Evolutionary conservation across 2,888 invertebrate species (phyloP), one percentile per base, ranked within the genome.

Genomic region (Syritta pipiens): DNA sequence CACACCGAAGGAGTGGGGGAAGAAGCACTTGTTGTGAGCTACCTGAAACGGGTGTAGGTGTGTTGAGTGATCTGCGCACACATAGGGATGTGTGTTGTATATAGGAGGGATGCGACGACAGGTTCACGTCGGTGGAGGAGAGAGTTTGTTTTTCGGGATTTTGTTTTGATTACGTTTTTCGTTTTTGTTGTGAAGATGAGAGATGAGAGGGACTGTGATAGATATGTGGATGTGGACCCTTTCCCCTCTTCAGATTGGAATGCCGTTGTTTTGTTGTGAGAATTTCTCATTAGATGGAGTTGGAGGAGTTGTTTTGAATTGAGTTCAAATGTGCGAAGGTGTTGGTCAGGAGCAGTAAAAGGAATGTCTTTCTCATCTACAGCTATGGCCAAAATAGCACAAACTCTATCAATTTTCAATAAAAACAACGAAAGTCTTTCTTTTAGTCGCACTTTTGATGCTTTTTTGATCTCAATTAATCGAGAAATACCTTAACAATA

Each of bases 91-190:
- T 40, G 44, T 46, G 49, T 7, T 12, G 32, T 35, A 79, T 32
- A 72, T 40, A 22, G 55, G 14, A 12, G 9, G 0, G n/a, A n/a
- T n/a, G n/a, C 7, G 37, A 17, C 37, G 42, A 30, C 59, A 71
- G 22, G 72, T 72, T 49, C 32, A 28, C 44, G 49, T 57, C 40
- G 60, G 24, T 26, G n/a, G n/a, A n/a, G n/a, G n/a, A n/a, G n/a
- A n/a, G n/a, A 57, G 46, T 30, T 17, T 40, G 35, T 30, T 26
- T 60, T 53, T 46, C 14, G 4, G 35, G 9, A 28, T 72, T 79
- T 74, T 79, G 79, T 79, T 79, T 74, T 79, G 74, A 63, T 79
- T 74, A 67, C 44, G n/a, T 19, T n/a, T 51, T 48, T 12, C 19
- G 37, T 28, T 35, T 37, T 22, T 4, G n/a, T 51, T 17, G 32